Percentiles rank a stretch among this genome's conserved stretches.
Conservation (phyloP, 2,888 invertebrate genomes). For the Galeopsomyia nigrocyanea region DNA sequence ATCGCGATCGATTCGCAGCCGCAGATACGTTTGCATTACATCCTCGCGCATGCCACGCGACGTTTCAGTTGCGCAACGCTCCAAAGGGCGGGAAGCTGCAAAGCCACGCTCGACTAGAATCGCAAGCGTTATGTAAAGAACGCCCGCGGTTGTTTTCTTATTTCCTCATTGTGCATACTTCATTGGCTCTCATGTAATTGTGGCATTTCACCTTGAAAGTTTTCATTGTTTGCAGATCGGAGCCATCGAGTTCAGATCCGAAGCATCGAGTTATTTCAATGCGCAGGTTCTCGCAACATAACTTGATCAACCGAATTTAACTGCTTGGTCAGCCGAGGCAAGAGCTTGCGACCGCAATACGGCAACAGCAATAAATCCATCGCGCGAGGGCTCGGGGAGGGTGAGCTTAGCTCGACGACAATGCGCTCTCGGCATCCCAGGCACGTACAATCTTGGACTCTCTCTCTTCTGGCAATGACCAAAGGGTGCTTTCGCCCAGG, state of each 20-base stretch:
- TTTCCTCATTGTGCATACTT: conserved; percentile 47
- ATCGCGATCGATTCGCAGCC: neutral
- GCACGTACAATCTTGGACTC: conserved; percentile 59
- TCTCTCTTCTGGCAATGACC: conserved; percentile 55
- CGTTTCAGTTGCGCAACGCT: conserved; percentile 19
- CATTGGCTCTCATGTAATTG: neutral
- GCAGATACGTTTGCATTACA: neutral
- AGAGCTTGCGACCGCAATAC: conserved; percentile 54
- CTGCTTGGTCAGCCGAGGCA: no score
- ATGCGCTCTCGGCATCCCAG: conserved; percentile 56
- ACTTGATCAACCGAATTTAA: no score
- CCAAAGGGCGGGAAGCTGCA: conserved; percentile 1
- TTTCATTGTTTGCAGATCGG: no score
- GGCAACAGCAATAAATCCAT: conserved; percentile 64
- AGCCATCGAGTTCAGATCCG: no score
- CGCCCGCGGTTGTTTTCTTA: conserved; percentile 42
- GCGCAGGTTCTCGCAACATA: no score
- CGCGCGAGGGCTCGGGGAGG: conserved; percentile 51
- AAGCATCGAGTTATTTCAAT: no score
- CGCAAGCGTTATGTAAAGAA: conserved; percentile 33
- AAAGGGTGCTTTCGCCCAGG: conserved; percentile 54
- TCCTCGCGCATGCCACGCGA: neutral
- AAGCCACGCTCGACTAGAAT: conserved; percentile 22
- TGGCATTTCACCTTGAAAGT: neutral
- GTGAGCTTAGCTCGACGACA: conserved; percentile 48